Evolutionary conservation across 2,113 vertebrate genomes (phyloP), one percentile per base, ranked within the genome.

Genomic region (Ictalurus punctatus): DNA sequence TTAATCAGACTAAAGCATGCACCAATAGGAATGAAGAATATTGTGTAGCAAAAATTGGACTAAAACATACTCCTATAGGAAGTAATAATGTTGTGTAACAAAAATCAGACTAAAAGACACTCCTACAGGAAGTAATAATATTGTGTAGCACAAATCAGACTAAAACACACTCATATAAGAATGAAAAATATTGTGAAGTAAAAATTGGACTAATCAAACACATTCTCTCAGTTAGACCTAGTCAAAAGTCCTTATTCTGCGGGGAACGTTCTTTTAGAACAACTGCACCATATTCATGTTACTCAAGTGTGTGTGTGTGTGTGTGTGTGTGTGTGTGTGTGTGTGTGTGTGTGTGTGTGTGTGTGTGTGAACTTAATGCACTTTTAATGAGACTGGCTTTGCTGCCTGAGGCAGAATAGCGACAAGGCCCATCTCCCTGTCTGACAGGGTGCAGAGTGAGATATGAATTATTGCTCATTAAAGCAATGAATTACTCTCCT

Each of bases 391-490:
- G 94, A 92, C 89, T 90, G 91, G 84, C 92, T 93, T 91, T 87
- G 91, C 93, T 76, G 94, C 95, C 94, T 91, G 85, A 90, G 93
- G 93, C 95, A 92, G 94, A 95, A 91, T 92, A 67, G 93, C 89
- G 89, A 44, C 87, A 94, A 94, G 95, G 93, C 94, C 94, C 93
- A 94, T 95, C 91, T 90, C 95, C 94, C 93, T 90, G 91, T 88
- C 94, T 93, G 92, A 93, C 92, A 69, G 92, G 93, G 91, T 54
- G 93, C 88, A 87, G 91, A 94, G 90, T 91, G 93, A 94, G 83
- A 88, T 91, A 91, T 94, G 93, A 95, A 95, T 95, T 94, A 94
- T 95, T 95, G 93, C 94, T 95, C 94, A 94, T 95, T 96, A 95
- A 96, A 94, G 92, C 93, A 90, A 94, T 92, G 94, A 94, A 96